Base-by-base conservation (phyloP, 2,797 vertebrate genomes). In the Strix occidentalis region DNA sequence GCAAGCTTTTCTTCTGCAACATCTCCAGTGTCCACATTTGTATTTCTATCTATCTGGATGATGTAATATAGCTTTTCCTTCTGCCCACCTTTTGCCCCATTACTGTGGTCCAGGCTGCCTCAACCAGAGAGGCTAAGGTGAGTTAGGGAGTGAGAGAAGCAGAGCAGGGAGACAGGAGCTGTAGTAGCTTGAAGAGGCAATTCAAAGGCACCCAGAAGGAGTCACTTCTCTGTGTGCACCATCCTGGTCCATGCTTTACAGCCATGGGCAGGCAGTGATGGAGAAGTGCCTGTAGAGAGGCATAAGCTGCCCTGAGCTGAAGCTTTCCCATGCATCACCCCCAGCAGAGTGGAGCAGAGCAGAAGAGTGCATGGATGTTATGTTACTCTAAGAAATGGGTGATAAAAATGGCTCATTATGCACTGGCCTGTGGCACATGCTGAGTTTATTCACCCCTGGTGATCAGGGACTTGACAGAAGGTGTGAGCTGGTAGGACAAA, bases 11-110 rank as follows among this genome's bases (percentile, higher is more conserved):
- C n/a, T 84, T 78, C 71, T 90, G 57, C 43, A 63, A 17, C 33
- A 24, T 45, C 43, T 82, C 33, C 29, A 54, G 26, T 69, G 51
- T 57, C 19, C 53, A n/a, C 2, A 16, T 16, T 41, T 84, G 31
- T 41, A 18, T 56, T 91, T 80, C 45, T 84, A 45, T 48, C 60
- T 29, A 6, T 65, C 25, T 68, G 35, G 23, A 19, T 74, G 16
- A 33, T 15, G 37, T 76, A 16, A 6, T 50, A 3, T 23, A 54
- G 39, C 16, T 74, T 83, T 91, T 83, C 23, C 51, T 84, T 39
- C 48, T 83, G 31, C 46, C 28, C 5, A 5, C 14, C 5, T 0
- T 84, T 86, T 13, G 1, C 33, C 37, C 23, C 1, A 0, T 64
- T n/a, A 11, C 41, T 35, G 37, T 77, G 43, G 23, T 85, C 25